These are phyloP conservation scores for Ectropis grisescens DNA, from an alignment of 1,140 invertebrate species.

Conservation along the genomic window DNA sequence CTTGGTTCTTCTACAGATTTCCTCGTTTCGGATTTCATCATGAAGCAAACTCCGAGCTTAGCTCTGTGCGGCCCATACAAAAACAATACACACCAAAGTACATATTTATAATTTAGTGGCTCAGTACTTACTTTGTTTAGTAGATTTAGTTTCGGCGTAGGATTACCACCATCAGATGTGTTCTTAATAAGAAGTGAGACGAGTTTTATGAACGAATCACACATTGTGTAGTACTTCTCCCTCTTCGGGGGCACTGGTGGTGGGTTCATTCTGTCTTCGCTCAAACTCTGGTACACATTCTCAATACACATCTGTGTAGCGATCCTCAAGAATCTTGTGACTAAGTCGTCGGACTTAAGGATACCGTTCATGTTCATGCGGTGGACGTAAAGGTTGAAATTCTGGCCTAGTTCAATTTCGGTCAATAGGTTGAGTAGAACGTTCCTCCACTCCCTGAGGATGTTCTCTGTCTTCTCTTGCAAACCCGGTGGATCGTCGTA, in stretches of 20 bases:
- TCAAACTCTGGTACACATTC: slow-evolving; percentile 86
- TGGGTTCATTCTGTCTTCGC: slow-evolving; percentile 65
- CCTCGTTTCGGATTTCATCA: too few species aligned
- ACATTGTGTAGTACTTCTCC: slow-evolving; percentile 94
- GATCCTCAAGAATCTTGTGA: slow-evolving; percentile 96
- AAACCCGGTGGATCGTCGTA: slow-evolving; percentile 95
- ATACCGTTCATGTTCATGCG: slow-evolving; percentile 98
- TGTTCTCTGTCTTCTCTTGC: slow-evolving; percentile 94
- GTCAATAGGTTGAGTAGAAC: slow-evolving; percentile 84
- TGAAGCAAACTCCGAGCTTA: too few species aligned
- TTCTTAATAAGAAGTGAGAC: slow-evolving; percentile 98
- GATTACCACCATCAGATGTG: slow-evolving; percentile 89
- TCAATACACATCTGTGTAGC: slow-evolving; percentile 98
- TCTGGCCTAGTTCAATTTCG: slow-evolving; percentile 89
- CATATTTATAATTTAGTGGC: too few species aligned
- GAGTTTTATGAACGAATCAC: slow-evolving; percentile 95
- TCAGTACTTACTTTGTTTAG: slow-evolving; percentile 94
- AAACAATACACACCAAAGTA: too few species aligned
- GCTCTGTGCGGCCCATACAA: too few species aligned
- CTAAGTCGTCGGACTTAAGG: slow-evolving; percentile 96
- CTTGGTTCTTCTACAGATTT: too few species aligned
- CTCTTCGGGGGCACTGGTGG: slow-evolving; percentile 74
- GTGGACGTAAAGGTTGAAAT: slow-evolving; percentile 95
- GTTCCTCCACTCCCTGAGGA: slow-evolving; percentile 95
- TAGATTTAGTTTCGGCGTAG: slow-evolving; percentile 95